Percentiles rank a stretch among this genome's conserved stretches.
These are phyloP conservation scores for Alectoris magna DNA, from an alignment of 2,797 vertebrate species.

Conservation along the genomic window DNA sequence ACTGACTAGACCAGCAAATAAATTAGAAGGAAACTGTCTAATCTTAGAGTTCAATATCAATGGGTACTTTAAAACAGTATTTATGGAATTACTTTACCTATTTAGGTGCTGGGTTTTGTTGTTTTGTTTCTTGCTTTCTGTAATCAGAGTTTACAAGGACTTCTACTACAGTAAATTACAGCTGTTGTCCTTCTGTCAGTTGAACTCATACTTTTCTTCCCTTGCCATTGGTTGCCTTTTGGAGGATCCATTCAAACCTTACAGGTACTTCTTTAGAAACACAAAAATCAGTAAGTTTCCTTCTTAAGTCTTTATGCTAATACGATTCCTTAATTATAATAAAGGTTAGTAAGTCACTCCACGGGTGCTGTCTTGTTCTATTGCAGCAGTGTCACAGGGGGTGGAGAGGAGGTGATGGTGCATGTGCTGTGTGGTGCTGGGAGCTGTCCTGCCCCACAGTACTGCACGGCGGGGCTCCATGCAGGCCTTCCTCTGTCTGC, in stretches of 20 bases:
- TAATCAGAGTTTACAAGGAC: background rate
- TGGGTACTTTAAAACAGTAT: background rate
- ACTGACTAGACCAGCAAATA: background rate
- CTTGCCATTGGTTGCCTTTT: fast-evolving
- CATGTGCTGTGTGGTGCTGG: background rate
- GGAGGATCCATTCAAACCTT: background rate
- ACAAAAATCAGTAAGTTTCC: fast-evolving
- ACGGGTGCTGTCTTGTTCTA: background rate
- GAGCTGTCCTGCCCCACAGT: constrained; percentile 24
- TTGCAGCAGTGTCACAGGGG: background rate
- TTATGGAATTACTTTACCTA: background rate
- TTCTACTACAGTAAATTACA: background rate
- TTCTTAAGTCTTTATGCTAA: background rate
- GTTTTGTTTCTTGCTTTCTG: background rate
- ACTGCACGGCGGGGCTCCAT: background rate
- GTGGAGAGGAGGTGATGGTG: fast-evolving
- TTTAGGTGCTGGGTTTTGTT: background rate
- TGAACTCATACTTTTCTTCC: background rate
- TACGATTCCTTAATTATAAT: background rate
- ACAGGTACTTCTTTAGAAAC: background rate
- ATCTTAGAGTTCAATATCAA: background rate
- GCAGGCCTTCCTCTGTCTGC: background rate
- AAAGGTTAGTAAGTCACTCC: background rate
- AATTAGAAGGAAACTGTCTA: no score
- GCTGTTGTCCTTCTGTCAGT: background rate